Base-by-base conservation (phyloP, 1,140 invertebrate species). In the Holotrichia oblita region DNA sequence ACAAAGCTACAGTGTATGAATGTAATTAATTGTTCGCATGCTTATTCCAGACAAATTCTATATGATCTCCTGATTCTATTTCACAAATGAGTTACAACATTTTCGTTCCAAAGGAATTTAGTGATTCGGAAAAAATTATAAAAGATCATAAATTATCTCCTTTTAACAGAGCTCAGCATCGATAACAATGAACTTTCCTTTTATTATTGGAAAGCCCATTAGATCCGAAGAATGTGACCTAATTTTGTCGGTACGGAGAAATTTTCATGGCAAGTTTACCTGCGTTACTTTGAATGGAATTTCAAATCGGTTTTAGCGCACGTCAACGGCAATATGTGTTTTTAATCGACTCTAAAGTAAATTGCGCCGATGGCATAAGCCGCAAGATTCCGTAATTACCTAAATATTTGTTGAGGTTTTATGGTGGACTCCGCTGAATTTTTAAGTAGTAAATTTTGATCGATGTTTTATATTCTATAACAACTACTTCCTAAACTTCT, bases 211-310 rank as follows among this genome's bases (percentile, higher is more conserved):
- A 64, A 64, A 64, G 61, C 17, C 61, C 61, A 64, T 64, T 64
- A 64, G 61, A 64, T 64, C 61, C 22, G 61, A 64, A 64, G 61
- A 64, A 64, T 64, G 61, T 64, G 61, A 64, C 61, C 61, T 64
- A 64, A 64, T 64, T 64, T 64, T 20, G 17, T 12, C 22, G 44
- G 61, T 20, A 20, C 20, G 17, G 17, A 8, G 59, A 64, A 64
- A 64, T 22, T 64, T 64, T 64, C 61, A 64, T 64, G 61, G 61
- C 17, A 27, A 27, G 22, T 20, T 64, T 64, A 64, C 61, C 61
- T 64, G 61, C 61, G 22, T 64, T 64, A 64, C 61, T 64, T 64
- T 64, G 12, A 20, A 22, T 20, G 61, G 61, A 64, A 64, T 64
- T 64, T 64, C 17, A 27, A 64, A 64, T 64, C 61, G 61, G 61